Evolutionary conservation across 2,888 invertebrate species (phyloP), one percentile per base, ranked within the genome.

Genomic region (Tribolium freemani): DNA sequence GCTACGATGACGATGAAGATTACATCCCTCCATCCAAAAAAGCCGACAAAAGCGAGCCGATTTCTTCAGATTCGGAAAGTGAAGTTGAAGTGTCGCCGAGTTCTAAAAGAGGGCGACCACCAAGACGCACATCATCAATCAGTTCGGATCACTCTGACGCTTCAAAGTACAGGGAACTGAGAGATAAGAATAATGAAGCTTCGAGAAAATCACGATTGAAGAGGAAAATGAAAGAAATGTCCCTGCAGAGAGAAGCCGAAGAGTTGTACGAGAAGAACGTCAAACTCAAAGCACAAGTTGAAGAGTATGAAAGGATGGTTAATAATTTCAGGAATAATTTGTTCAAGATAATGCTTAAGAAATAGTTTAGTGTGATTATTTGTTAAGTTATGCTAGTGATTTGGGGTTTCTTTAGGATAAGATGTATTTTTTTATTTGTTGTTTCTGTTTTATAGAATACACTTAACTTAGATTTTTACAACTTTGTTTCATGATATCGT

Each of bases 151-250:
- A 87, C 83, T 83, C 87, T 82, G 80, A 87, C 44, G 89, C 89
- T 75, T 83, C 84, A 53, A 90, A 88, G 76, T 93, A 94, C 83
- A 87, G 92, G 60, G 92, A 93, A 81, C 88, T 92, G 75, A 87
- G 94, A 68, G 92, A 93, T 82, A 93, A 93, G 83, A 94, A 94
- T 85, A 94, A 94, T 83, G 93, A 93, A 85, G 93, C 94, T 50
- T 94, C 94, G 48, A 89, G 93, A 78, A 90, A 91, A 78, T 93
- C 93, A 0, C 87, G 94, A 75, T 90, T 91, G 87, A 93, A 93
- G 80, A 89, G 93, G 76, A 93, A 93, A 85, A 83, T 85, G 1
- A 89, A 89, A 73, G 90, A 91, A 77, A 77, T 78, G 11, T 87
- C 88, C 68, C 85, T 89, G 83, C 83, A 86, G 57, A 77, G 79